Percentiles rank a stretch among this genome's conserved stretches.
These are phyloP conservation scores for Nemurella pictetii DNA, from an alignment of 2,888 invertebrate species.

Conservation along the genomic window DNA sequence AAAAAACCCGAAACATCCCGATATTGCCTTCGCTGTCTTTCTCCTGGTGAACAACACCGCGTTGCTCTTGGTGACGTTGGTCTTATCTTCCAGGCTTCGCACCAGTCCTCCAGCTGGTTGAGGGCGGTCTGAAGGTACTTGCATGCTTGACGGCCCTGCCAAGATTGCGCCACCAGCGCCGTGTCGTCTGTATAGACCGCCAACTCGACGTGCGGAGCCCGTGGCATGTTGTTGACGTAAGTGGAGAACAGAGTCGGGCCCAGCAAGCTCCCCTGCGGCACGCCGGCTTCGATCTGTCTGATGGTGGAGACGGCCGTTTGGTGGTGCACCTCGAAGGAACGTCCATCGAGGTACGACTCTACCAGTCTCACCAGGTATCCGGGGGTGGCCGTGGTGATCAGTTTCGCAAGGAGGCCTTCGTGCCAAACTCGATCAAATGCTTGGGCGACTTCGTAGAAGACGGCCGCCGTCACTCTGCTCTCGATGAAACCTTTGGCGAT, in stretches of 20 bases:
- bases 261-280: conserved; percentile 20
- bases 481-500: neutral
- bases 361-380: neutral
- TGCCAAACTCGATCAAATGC: conserved; percentile 29
- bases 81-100: conserved; percentile 6
- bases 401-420: conserved; percentile 28
- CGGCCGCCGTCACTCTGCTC: neutral
- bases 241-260: conserved; percentile 17
- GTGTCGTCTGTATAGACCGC: conserved; percentile 24
- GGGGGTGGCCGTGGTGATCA: conserved; percentile 24
- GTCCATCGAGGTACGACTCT: neutral
- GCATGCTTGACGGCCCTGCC: neutral
- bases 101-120: conserved; percentile 2
- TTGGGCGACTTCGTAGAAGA: conserved; percentile 24
- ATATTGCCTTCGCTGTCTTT: no score
- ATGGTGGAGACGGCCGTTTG: neutral
- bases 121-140: neutral
- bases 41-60: neutral
- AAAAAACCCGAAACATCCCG: no score
- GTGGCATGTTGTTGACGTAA: conserved; percentile 29
- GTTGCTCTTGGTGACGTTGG: conserved; percentile 2
- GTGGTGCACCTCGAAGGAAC: neutral
- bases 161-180: neutral
- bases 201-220: neutral
- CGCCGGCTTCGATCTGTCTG: conserved; percentile 3